These are phyloP conservation scores for Ennomos fuscantarius DNA, from an alignment of 2,888 invertebrate species.

Conservation along the genomic window DNA sequence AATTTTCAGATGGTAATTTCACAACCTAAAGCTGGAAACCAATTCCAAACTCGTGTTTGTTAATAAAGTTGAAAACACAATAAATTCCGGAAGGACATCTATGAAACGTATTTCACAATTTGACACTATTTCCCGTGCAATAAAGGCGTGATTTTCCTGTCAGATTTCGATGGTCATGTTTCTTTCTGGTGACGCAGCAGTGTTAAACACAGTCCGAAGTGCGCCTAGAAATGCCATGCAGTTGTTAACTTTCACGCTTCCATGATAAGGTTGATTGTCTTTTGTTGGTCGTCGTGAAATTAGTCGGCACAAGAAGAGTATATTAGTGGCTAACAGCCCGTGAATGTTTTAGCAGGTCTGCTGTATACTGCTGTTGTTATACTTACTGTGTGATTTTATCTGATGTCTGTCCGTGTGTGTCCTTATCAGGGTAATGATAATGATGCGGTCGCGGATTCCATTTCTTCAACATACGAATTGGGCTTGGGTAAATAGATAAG, in stretches of 20 bases:
- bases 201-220: background rate
- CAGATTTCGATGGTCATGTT: conserved; percentile 7
- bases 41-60: background rate
- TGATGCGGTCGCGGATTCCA: background rate
- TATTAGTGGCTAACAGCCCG: conserved; percentile 50
- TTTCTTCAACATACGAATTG: no score
- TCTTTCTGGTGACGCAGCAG: conserved; percentile 9
- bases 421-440: conserved; percentile 15
- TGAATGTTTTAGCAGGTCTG: conserved; percentile 52
- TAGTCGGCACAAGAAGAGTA: conserved; percentile 41
- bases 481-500: background rate
- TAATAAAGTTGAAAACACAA: background rate
- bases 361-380: conserved; percentile 30
- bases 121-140: background rate
- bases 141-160: conserved; percentile 14
- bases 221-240: background rate
- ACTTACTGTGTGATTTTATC: conserved; percentile 9
- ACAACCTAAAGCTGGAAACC: no score
- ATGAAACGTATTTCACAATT: background rate
- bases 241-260: background rate
- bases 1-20: no score
- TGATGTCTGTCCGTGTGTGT: conserved; percentile 17
- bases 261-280: conserved; percentile 11
- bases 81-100: background rate
- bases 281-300: conserved; percentile 27